Conservation (phyloP, 2,888 invertebrate species). For the Dasypolia templi region DNA sequence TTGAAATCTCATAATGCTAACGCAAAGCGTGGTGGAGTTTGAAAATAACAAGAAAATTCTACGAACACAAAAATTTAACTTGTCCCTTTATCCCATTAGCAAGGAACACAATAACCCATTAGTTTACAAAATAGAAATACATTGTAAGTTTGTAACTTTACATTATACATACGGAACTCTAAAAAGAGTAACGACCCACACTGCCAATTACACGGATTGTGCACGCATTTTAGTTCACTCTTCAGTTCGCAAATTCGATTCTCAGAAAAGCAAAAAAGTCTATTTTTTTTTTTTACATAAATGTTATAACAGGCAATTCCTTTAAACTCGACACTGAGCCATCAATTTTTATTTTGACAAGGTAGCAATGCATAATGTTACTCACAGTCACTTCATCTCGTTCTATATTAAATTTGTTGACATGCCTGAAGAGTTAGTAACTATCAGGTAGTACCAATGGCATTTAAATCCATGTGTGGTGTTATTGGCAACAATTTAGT, state of each 20-base stretch:
- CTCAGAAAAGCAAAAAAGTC: slow-evolving; percentile 54
- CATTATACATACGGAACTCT: slow-evolving; percentile 46
- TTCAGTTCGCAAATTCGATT: slow-evolving; percentile 60
- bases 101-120: slow-evolving; percentile 48
- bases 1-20: not conserved
- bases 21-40: not conserved
- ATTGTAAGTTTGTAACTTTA: slow-evolving; percentile 20
- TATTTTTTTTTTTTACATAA: slow-evolving; percentile 54
- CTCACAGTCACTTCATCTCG: not conserved
- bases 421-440: not conserved
- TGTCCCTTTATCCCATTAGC: not conserved
- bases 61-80: not conserved
- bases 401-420: not conserved
- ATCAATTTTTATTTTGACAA: not conserved
- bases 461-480: not conserved
- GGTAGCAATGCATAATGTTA: not conserved
- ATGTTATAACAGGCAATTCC: slow-evolving; percentile 30
- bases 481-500: not conserved
- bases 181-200: slow-evolving; percentile 73
- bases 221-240: slow-evolving; percentile 63
- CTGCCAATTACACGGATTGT: slow-evolving; percentile 65
- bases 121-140: slow-evolving; percentile 28
- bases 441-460: not conserved
- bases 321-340: not conserved
- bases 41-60: not conserved